Conservation (phyloP, 2,888 invertebrate species). For the Euclidia mi region DNA sequence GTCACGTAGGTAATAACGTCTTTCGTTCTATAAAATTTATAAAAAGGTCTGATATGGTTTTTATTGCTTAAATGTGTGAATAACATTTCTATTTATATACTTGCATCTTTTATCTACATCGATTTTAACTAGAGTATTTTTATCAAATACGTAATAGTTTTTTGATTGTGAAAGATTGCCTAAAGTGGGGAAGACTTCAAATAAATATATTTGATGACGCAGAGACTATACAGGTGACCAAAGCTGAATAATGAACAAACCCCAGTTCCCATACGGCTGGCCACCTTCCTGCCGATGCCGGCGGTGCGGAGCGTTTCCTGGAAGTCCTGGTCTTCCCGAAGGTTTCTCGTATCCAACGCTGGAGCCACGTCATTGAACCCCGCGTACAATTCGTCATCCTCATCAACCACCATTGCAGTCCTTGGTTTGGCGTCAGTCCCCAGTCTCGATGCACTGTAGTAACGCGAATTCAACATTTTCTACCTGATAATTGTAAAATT, state of each 20-base stretch:
- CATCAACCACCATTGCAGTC: constrained; percentile 80
- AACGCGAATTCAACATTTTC: constrained; percentile 81
- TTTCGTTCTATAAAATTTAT: too few species aligned
- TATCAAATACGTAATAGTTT: too few species aligned
- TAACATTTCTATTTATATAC: too few species aligned
- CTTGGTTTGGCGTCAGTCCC: constrained; percentile 80
- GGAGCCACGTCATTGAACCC: constrained; percentile 93
- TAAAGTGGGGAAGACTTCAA: too few species aligned
- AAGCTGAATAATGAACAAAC: constrained; percentile 65
- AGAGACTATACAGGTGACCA: too few species aligned
- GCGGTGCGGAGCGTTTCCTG: constrained; percentile 94
- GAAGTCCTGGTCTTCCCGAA: constrained; percentile 93
- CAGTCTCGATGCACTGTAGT: constrained; percentile 79
- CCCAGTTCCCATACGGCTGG: constrained; percentile 87
- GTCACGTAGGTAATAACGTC: too few species aligned
- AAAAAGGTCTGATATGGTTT: too few species aligned
- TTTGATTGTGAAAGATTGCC: too few species aligned
- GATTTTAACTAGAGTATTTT: too few species aligned
- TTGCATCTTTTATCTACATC: too few species aligned
- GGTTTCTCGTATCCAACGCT: constrained; percentile 91
- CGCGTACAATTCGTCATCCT: constrained; percentile 92
- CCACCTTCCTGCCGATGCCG: constrained; percentile 92
- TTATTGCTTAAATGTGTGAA: too few species aligned
- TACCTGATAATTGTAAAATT: constrained; percentile 2
- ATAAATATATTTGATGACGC: too few species aligned